Evolutionary conservation across 2,113 vertebrate genomes (phyloP), one percentile per base, ranked within the genome.

Genomic region (Pangasianodon gigas): DNA sequence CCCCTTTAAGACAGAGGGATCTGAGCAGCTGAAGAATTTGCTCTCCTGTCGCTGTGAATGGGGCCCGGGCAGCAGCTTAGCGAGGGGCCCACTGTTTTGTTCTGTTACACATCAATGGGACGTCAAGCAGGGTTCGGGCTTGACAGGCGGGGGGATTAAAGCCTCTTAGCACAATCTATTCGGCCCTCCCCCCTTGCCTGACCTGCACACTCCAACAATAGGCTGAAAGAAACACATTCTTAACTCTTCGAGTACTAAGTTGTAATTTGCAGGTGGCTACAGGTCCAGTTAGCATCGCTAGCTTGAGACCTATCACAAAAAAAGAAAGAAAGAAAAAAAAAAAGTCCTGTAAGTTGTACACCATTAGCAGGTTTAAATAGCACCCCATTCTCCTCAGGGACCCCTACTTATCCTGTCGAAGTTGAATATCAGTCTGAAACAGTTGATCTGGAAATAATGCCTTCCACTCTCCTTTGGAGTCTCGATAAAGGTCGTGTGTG

Each of bases 21-120:
- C 87, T 92, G 88, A 77, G 91, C 62, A 90, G 91, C 90, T 87
- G 89, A 92, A 93, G 93, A 93, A 93, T 93, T 92, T 91, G 92
- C 90, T 93, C 93, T 91, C 91, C 91, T 92, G 89, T 91, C 75
- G 91, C 91, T 92, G 92, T 93, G 93, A 93, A 93, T 93, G 92
- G 90, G 93, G 93, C 92, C 90, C 91, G 87, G 94, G 95, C 96
- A 94, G 95, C 95, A 96, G 97, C 97, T 97, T 97, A 97, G 96
- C 24, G 93, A 97, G 97, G 94, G 97, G 96, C 96, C 97, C 95
- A 96, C 94, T 97, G 97, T 97, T 98, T 97, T 96, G 97, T 95
- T 96, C 96, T 96, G 96, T 96, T 96, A 95, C 96, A 96, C 96
- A 96, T 96, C 96, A 96, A 96, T 96, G 94, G 96, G 95, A 95